Evolutionary conservation across 2,888 invertebrate genomes (phyloP), one percentile per base, ranked within the genome.

Genomic region (Trachelus stipa): DNA sequence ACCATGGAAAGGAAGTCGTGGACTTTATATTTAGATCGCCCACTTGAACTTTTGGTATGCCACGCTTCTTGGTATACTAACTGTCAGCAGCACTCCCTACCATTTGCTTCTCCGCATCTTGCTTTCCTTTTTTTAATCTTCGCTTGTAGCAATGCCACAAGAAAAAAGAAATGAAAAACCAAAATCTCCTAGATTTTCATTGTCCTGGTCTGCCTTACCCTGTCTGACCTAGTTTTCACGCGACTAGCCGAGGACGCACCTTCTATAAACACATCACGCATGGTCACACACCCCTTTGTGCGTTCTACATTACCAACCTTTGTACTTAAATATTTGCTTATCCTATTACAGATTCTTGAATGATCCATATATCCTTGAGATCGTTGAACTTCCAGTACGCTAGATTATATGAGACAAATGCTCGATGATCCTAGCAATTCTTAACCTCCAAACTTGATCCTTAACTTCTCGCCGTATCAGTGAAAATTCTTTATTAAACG

Each of bases 1-100:
- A 69, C 71, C 71, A 31, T 73, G 69, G 74, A 77, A 79, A 78
- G 78, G 79, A 81, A 81, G 79, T 76, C 79, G 77, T 68, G 75
- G 73, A 77, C 79, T 79, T 82, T 83, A 84, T 81, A 83, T 83
- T 81, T 84, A 79, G 82, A 81, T 76, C 81, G 76, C 76, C 76
- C 69, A 79, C 76, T 76, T 73, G 79, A 74, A 75, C 73, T 69
- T 80, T 79, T 74, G 80, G 83, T 79, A 81, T 80, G 80, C 79
- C 79, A 79, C 81, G 77, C 9, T 79, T 76, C 78, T 80, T 77
- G 68, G 73, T 37, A 73, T 68, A 71, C 34, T 73, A 76, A 79
- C 76, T 74, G 79, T 79, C 79, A 79, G 79, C 34, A 12, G 56
- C 56, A 56, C 56, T 56, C 56, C 56, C 56, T 56, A 56, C 23